These are phyloP conservation scores for Lindbergichthys nudifrons DNA, from an alignment of 2,797 vertebrate species.

Conservation along the genomic window DNA sequence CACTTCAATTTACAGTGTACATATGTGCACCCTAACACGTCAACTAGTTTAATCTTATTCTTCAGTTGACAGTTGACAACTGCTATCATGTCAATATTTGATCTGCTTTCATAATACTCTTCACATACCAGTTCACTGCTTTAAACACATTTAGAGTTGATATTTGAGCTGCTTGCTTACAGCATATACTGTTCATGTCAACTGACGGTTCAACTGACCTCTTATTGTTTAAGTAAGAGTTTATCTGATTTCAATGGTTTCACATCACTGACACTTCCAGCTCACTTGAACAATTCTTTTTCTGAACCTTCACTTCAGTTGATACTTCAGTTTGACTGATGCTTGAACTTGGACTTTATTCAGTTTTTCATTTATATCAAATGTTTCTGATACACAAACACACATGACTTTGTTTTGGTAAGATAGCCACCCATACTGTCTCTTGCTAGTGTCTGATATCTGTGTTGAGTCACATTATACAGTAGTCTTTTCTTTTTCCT, in stretches of 20 bases:
- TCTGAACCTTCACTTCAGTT: no score
- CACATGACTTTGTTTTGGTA: neutral
- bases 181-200: neutral
- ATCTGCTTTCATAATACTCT: neutral
- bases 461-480: neutral
- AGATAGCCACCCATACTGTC: neutral
- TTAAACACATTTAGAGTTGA: neutral
- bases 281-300: no score
- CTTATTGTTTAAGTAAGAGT: neutral
- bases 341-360: neutral
- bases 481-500: neutral
- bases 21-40: no score
- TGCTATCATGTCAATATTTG: neutral
- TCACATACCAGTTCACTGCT: neutral
- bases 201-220: neutral
- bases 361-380: neutral
- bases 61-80: no score
- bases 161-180: neutral
- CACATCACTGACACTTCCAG: neutral
- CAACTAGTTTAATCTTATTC: no score
- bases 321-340: no score
- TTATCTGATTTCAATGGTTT: neutral
- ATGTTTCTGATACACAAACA: neutral
- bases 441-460: neutral
- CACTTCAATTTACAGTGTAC: no score